These are phyloP conservation scores for Tetragonula carbonaria DNA, from an alignment of 2,888 invertebrate genomes.

Conservation along the genomic window DNA sequence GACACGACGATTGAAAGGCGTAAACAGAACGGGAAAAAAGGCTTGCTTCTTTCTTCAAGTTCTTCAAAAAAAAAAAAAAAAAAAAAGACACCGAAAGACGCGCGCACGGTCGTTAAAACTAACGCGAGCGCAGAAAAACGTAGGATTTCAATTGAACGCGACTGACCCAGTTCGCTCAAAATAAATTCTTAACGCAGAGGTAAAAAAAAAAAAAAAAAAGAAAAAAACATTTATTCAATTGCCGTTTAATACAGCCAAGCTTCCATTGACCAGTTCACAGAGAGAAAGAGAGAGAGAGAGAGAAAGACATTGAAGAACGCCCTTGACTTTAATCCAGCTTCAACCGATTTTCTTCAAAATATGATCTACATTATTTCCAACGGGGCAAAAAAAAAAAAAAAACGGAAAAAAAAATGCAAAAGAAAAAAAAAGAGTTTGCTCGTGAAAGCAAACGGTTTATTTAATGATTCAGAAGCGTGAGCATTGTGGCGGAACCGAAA, in stretches of 20 bases:
- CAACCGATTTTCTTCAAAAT: not conserved
- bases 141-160: not conserved
- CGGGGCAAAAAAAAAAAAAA: not conserved
- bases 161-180: not conserved
- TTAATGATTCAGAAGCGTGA: not conserved
- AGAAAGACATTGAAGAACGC: not conserved
- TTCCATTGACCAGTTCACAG: constrained; percentile 3
- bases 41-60: not conserved
- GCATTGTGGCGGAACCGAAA: not conserved
- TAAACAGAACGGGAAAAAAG: not conserved
- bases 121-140: not conserved
- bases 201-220: not conserved
- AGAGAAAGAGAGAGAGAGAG: too few relatives aligned
- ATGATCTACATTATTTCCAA: not conserved
- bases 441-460: not conserved
- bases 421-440: not conserved
- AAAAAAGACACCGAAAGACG: not conserved
- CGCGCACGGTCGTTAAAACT: not conserved
- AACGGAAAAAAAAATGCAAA: not conserved
- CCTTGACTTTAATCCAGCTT: not conserved
- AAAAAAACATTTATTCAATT: not conserved
- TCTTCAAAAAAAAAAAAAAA: not conserved
- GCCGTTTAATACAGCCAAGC: not conserved
- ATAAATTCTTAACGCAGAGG: not conserved
- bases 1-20: too few relatives aligned